These are phyloP conservation scores for Petrocephalus schoutedeni DNA, from an alignment of 2,797 vertebrate species.

Conservation along the genomic window DNA sequence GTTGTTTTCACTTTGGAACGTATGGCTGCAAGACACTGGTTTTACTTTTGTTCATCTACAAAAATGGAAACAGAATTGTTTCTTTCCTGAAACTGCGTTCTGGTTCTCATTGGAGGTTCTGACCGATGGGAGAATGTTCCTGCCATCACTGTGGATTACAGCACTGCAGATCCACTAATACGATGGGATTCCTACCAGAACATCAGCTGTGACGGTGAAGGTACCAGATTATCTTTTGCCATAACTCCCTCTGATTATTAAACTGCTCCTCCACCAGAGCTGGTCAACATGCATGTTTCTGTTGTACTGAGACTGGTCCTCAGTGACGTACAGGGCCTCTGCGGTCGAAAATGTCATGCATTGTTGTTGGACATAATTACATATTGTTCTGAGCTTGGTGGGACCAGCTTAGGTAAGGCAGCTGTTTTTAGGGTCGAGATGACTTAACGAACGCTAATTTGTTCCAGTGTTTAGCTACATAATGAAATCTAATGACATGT, in stretches of 20 bases:
- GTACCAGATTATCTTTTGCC: conserved; percentile 47
- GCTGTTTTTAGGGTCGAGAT: neutral
- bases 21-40: neutral
- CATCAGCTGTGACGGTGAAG: conserved; percentile 74
- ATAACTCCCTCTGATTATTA: neutral
- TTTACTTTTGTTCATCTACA: neutral
- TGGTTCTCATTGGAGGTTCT: conserved; percentile 50
- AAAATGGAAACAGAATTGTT: neutral
- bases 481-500: conserved; percentile 2
- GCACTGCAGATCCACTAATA: conserved; percentile 76
- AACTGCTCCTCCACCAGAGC: neutral
- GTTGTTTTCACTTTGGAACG: neutral
- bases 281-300: neutral
- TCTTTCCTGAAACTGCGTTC: neutral
- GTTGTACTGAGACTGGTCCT: neutral
- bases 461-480: neutral
- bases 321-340: neutral
- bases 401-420: conserved; percentile 3
- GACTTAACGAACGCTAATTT: neutral
- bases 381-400: neutral
- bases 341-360: neutral
- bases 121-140: conserved; percentile 75
- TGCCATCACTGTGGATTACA: conserved; percentile 80
- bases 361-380: neutral
- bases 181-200: conserved; percentile 93